These are phyloP conservation scores for Craseonycteris thonglongyai DNA, from an alignment of 2,113 vertebrate genomes.

Conservation along the genomic window DNA sequence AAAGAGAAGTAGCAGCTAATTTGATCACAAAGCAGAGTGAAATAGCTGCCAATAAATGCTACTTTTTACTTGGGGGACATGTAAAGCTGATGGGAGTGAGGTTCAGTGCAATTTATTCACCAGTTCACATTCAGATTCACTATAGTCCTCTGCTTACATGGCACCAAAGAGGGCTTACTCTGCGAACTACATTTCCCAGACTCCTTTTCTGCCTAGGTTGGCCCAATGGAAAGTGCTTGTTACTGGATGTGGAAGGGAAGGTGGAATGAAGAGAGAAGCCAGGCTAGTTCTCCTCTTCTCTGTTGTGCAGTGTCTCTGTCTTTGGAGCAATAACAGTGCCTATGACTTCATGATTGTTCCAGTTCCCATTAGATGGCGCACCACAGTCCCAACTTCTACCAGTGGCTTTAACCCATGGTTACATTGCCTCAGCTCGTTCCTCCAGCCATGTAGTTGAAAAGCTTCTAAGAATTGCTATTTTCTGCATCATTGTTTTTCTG, in stretches of 20 bases:
- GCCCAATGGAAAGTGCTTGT: not conserved
- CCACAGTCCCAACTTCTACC: not conserved
- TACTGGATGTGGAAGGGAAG: not conserved
- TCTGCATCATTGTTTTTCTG: not conserved
- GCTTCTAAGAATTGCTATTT: not conserved
- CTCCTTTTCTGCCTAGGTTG: not conserved
- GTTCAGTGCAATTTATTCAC: not conserved
- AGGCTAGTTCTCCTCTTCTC: not conserved
- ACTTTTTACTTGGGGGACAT: not conserved
- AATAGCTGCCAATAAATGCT: not conserved
- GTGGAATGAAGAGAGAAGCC: not conserved
- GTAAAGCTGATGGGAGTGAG: not conserved
- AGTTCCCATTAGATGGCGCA: not conserved
- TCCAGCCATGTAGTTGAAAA: not conserved
- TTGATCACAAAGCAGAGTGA: not conserved
- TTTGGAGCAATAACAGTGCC: not conserved
- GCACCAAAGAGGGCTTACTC: not conserved
- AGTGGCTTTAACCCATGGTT: not conserved
- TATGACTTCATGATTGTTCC: not conserved
- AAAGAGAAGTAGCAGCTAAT: not conserved
- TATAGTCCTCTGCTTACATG: not conserved
- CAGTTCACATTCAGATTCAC: not conserved
- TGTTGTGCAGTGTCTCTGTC: not conserved
- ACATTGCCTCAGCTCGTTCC: not conserved
- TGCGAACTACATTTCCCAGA: not conserved